Percentiles rank a stretch among this genome's conserved stretches.
These are phyloP conservation scores for Helicoverpa assulta DNA, from an alignment of 2,888 invertebrate species.

Conservation along the genomic window DNA sequence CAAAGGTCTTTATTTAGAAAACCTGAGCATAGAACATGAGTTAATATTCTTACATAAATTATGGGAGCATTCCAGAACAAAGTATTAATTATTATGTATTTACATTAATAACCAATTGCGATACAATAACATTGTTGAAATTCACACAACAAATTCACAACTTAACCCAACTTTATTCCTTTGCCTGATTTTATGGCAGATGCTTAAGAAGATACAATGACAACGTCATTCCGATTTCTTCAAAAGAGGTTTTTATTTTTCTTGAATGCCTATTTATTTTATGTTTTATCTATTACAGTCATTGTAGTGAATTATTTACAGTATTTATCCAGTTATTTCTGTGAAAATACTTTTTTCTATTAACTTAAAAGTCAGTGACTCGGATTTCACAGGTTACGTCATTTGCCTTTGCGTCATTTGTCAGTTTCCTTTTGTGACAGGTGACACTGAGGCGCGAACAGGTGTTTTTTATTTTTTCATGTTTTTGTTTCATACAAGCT, in stretches of 20 bases:
- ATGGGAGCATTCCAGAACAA: not conserved
- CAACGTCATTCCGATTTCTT: not conserved
- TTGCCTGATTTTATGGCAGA: conserved; percentile 38
- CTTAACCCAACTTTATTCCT: conserved; percentile 37
- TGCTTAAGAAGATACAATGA: conserved; percentile 19
- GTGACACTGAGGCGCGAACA: not conserved
- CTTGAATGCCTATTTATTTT: not conserved
- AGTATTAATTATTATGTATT: conserved; percentile 5
- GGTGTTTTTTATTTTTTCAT: not conserved
- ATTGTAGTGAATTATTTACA: not conserved
- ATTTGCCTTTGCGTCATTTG: not conserved
- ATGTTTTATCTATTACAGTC: not conserved
- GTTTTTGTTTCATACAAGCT: not conserved
- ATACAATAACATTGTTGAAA: conserved; percentile 9
- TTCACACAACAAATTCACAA: conserved; percentile 6
- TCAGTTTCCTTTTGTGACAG: not conserved
- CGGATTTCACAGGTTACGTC: not conserved
- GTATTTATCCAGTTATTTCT: not conserved
- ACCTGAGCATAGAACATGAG: conserved; percentile 20
- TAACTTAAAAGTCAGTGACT: not conserved
- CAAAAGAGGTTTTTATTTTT: not conserved
- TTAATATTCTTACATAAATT: not conserved
- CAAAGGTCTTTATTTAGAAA: conserved; percentile 43
- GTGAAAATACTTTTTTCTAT: not conserved
- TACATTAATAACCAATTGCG: not conserved